Evolutionary conservation across 2,113 vertebrate genomes (phyloP).

Genomic region (Sterrhoptilus dennistouni): DNA sequence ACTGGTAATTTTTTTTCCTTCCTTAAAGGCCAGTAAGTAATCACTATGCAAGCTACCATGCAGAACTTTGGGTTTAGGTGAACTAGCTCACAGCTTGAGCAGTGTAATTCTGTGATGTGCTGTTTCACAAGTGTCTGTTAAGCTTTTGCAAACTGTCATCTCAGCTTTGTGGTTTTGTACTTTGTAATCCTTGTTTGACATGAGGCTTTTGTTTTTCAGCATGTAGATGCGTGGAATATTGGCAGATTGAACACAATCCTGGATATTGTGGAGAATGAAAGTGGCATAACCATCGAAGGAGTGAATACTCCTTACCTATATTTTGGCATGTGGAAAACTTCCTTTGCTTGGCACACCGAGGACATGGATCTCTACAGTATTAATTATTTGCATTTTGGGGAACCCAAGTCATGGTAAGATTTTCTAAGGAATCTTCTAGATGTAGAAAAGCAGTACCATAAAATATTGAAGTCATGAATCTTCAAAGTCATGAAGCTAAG

Average conservation of each 20-base stretch:
- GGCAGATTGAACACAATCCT: slow-evolving; percentile 89
- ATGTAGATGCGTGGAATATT: slow-evolving; percentile 92
- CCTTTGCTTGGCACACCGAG: slow-evolving; percentile 96
- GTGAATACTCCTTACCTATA: slow-evolving; percentile 93
- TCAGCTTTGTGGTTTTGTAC: neutral
- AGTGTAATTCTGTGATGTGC: neutral
- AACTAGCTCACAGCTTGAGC: neutral
- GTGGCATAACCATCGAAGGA: slow-evolving; percentile 92
- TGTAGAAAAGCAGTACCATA: neutral
- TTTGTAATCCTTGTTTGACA: neutral
- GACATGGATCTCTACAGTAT: slow-evolving; percentile 99
- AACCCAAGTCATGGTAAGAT: slow-evolving; percentile 93
- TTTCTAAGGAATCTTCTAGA: neutral
- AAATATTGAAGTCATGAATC: neutral
- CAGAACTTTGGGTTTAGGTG: neutral
- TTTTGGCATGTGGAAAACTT: slow-evolving; percentile 99
- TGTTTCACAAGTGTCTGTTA: neutral
- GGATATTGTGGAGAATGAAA: slow-evolving; percentile 91
- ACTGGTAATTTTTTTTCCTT: neutral
- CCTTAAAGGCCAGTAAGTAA: neutral
- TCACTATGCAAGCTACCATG: neutral
- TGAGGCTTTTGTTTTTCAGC: slow-evolving; percentile 38
- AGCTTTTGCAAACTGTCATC: neutral
- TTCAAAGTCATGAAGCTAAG: neutral
- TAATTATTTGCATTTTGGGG: slow-evolving; percentile 95